Evolutionary conservation across 2,888 invertebrate species (phyloP), one percentile per base, ranked within the genome.

Genomic region (Caenorhabditis parvicauda): DNA sequence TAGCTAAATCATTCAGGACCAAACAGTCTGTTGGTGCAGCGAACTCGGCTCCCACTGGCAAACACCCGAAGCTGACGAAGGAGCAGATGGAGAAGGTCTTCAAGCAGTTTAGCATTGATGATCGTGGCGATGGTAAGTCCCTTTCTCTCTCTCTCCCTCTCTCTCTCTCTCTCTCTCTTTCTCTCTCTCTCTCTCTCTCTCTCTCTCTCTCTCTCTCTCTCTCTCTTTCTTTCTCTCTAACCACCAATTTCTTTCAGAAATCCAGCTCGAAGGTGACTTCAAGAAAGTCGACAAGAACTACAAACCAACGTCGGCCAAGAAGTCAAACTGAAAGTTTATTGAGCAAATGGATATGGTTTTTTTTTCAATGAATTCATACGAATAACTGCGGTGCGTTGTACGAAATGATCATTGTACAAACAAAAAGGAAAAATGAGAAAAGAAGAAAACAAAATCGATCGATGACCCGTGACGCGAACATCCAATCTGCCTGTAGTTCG

Each of bases 381-480:
- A 75, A 74, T 5, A 77, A 60, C 59, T 78, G 76, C 6, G 78
- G 78, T 7, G 78, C 78, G 50, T 71, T 64, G 50, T 67, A 75
- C n/a, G 73, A 64, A 39, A 77, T 70, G 45, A 70, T 64, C 24
- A 64, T 66, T 21, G 74, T 76, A 56, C 78, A 77, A 42, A 70
- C 56, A 46, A 76, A 61, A 27, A 79, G 59, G 50, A 79, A 79
- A 7, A 64, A 61, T 4, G 77, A 70, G 48, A 79, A 79, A 19
- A 73, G 68, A 29, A 77, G 63, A 61, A 79, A 75, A 54, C 79
- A 79, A 32, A 79, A 64, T 25, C 79, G 69, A 51, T 79, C 79
- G 44, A 79, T 67, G 43, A 72, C 67, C 66, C 77, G 76, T 29
- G 76, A 76, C 3, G 76, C 77, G 51, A 78, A 78, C 67, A 78